Conservation (phyloP, 92 coral and sea anemone genomes). For the Diadumene lineata region DNA sequence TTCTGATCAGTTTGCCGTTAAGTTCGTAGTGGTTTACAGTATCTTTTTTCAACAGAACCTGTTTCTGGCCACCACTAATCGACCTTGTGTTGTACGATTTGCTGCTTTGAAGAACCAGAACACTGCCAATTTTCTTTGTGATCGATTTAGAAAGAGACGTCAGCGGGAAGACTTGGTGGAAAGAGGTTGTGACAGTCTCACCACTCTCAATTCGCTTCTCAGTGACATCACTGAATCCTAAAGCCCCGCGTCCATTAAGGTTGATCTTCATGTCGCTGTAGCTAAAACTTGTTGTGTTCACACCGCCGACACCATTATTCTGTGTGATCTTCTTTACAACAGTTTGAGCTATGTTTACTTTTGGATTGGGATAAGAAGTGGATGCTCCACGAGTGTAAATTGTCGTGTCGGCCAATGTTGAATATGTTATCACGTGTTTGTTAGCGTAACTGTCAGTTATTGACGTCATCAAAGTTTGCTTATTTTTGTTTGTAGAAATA, state of each 20-base stretch:
- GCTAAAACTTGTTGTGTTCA: conserved; percentile 23
- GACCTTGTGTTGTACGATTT: conserved; percentile 21
- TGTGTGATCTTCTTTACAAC: conserved; percentile 22
- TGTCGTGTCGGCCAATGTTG: conserved; percentile 25
- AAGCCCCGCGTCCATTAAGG: conserved; percentile 20
- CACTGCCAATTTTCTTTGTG: conserved; percentile 23
- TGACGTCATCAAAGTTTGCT: conserved; percentile 27
- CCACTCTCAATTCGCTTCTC: conserved; percentile 25
- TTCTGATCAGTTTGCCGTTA: conserved; percentile 28
- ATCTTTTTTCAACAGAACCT: conserved; percentile 19
- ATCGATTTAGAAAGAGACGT: conserved; percentile 21
- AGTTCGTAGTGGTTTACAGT: conserved; percentile 29
- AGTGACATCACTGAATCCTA: conserved; percentile 28
- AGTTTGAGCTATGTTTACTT: conserved; percentile 35
- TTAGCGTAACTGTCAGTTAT: conserved; percentile 27
- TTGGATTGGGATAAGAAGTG: conserved; percentile 25
- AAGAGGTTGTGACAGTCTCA: conserved; percentile 9
- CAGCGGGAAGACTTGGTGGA: conserved; percentile 22
- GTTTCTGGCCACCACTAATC: conserved; percentile 11
- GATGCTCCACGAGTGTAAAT: conserved; percentile 26
- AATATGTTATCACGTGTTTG: conserved; percentile 22
- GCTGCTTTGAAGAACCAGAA: conserved; percentile 17
- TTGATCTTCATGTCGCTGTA: conserved; percentile 32
- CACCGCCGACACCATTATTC: conserved; percentile 28
- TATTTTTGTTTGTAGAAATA: conserved; percentile 31